A percentile compares a stretch with the other conserved stretches of the same genome.
Conservation (phyloP, 92 coral and sea anemone genomes). For the Epizoanthus fatuus region DNA sequence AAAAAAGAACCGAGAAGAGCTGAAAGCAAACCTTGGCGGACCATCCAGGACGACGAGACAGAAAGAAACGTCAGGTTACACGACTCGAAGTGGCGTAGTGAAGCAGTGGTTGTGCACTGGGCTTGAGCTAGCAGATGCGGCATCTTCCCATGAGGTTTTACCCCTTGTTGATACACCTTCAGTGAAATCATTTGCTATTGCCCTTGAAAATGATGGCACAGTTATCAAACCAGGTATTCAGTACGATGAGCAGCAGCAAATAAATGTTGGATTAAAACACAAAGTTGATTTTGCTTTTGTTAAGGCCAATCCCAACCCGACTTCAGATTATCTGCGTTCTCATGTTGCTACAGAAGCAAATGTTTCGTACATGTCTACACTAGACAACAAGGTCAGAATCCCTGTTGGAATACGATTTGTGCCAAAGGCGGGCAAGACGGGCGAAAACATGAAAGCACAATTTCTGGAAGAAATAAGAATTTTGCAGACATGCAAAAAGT, state of each 20-base stretch:
- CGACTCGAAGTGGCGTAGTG: conserved; percentile 55
- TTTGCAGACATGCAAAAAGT: conserved; percentile 42
- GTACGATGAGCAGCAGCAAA: conserved; percentile 58
- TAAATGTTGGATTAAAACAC: conserved; percentile 47
- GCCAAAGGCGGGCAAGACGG: conserved; percentile 61
- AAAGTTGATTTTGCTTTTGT: conserved; percentile 58
- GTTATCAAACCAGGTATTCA: conserved; percentile 60
- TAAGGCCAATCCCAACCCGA: conserved; percentile 50
- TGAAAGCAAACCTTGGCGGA: conserved; percentile 64
- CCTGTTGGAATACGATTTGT: conserved; percentile 46
- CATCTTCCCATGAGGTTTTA: conserved; percentile 23
- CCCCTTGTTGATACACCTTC: conserved; percentile 44
- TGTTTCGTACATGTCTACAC: conserved; percentile 53
- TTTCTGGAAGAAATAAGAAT: conserved; percentile 41
- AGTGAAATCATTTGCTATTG: conserved; percentile 40
- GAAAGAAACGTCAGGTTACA: conserved; percentile 60
- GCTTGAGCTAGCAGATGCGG: conserved; percentile 38
- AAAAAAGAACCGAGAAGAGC: conserved; percentile 46
- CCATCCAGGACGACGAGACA: conserved; percentile 62
- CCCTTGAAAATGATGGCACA: conserved; percentile 64
- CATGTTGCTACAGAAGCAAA: conserved; percentile 63
- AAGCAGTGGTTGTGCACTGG: conserved; percentile 64
- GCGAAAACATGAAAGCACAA: conserved; percentile 58
- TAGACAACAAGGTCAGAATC: conserved; percentile 54
- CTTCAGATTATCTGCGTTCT: conserved; percentile 51